Percentiles rank a stretch among this genome's conserved stretches.
Conservation (phyloP, 2,888 invertebrate species). For the Lymantria monacha region DNA sequence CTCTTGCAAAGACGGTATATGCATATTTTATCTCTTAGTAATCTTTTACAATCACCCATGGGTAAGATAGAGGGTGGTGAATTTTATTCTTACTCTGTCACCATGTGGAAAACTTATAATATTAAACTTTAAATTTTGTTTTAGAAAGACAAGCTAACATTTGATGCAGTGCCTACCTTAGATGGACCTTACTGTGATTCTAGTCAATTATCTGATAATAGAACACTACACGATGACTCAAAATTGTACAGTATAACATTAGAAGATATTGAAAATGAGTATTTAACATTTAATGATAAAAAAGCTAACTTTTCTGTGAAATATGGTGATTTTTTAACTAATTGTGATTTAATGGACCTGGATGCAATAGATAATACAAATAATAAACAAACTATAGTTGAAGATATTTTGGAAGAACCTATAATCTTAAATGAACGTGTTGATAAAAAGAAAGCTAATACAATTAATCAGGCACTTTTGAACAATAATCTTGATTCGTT, state of each 20-base stretch:
- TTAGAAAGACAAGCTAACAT: conserved; percentile 79
- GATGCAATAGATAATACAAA: conserved; percentile 23
- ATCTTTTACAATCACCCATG: too few species aligned
- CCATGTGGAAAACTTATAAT: too few species aligned
- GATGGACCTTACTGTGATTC: conserved; percentile 64
- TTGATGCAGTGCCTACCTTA: conserved; percentile 80
- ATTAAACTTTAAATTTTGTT: conserved; percentile 24
- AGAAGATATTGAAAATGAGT: conserved; percentile 68
- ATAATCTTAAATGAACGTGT: conserved; percentile 9
- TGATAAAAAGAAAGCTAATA: not conserved
- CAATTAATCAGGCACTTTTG: not conserved
- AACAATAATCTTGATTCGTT: not conserved
- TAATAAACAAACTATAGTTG: conserved; percentile 12
- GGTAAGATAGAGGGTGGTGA: too few species aligned
- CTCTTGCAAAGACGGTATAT: too few species aligned
- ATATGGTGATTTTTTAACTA: conserved; percentile 69
- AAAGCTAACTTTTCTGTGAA: conserved; percentile 60
- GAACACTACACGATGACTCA: conserved; percentile 21
- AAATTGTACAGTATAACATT: conserved; percentile 47
- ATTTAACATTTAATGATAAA: conserved; percentile 50
- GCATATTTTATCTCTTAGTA: too few species aligned
- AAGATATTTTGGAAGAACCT: not conserved
- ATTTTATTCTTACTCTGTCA: too few species aligned
- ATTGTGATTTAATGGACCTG: conserved; percentile 48
- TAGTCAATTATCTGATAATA: conserved; percentile 25